Evolutionary conservation across 2,113 vertebrate genomes (phyloP), one percentile per base, ranked within the genome.

Genomic region (Nipponia nippon): DNA sequence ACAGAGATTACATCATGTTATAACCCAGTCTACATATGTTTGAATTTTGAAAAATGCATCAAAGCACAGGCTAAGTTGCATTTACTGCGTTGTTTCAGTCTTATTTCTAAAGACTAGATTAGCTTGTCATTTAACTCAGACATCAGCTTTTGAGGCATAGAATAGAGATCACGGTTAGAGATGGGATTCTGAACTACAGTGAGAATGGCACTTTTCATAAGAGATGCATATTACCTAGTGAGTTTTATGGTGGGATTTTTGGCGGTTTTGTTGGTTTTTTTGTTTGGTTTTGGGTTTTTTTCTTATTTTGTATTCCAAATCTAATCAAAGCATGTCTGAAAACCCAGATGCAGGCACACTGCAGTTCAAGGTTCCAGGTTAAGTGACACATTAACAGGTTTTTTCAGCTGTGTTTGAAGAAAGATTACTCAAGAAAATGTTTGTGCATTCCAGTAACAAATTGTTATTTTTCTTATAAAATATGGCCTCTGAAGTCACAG

Each of bases 361-460:
- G 49, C 70, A 69, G 97, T 96, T 96, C 96, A 97, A 95, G 90
- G 95, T 96, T 93, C 42, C 44, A 76, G 30, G 32, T 52, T 56
- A 53, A 88, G 96, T 97, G 83, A 98, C 67, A 96, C 67, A 97
- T 98, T 97, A 97, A 98, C 95, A 91, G 38, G 13, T 66, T 84
- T 91, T 94, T 79, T 17, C 97, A 97, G 87, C 96, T 97, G 91
- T 97, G 94, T 97, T 97, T 97, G 85, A 92, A 70, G 85, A 96
- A 96, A 92, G 97, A 89, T 97, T 96, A 95, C 93, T 96, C 85
- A 94, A 93, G 87, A 94, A 96, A 95, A 73, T 93, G 55, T 95
- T 96, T 95, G 89, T 97, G 84, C 78, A 90, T 90, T 95, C 90
- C 93, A 67, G 29, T 79, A 83, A 59, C 27, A 82, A 84, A 58